These are phyloP conservation scores for Bombus soroeensis DNA, from an alignment of 1,140 invertebrate genomes.

Conservation along the genomic window DNA sequence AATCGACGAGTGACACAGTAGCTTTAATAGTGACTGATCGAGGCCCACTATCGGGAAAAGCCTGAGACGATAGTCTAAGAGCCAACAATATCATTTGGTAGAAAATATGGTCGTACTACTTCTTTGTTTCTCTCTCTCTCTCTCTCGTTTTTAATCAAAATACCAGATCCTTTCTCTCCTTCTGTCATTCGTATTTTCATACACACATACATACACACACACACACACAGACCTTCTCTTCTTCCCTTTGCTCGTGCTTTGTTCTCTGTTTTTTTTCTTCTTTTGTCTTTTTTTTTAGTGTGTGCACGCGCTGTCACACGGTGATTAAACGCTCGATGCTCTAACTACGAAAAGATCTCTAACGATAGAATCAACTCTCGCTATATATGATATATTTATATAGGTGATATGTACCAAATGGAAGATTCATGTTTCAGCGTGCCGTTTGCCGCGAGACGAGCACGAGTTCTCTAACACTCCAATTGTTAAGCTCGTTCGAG, in stretches of 20 bases:
- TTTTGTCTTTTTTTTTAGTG: slow-evolving; percentile 3
- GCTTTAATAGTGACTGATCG: neutral
- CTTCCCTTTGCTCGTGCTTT: neutral
- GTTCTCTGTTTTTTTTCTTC: neutral
- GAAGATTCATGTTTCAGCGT: slow-evolving; percentile 79
- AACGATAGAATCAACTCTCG: slow-evolving; percentile 47
- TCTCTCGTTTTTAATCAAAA: slow-evolving; percentile 62
- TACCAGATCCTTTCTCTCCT: slow-evolving; percentile 45
- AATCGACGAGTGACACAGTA: neutral
- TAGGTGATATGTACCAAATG: slow-evolving; percentile 83
- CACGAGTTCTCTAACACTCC: neutral
- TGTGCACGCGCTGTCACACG: slow-evolving; percentile 23
- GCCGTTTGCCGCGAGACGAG: slow-evolving; percentile 44
- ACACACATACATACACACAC: neutral
- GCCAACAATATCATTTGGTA: slow-evolving; percentile 48
- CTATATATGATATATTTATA: slow-evolving; percentile 57
- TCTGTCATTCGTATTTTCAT: neutral
- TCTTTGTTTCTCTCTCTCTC: neutral
- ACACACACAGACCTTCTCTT: neutral
- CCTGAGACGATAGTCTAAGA: slow-evolving; percentile 32
- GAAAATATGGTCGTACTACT: slow-evolving; percentile 66
- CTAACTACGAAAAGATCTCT: slow-evolving; percentile 34
- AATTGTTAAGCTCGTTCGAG: slow-evolving; percentile 30
- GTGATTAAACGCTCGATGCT: slow-evolving; percentile 42
- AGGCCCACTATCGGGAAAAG: slow-evolving; percentile 19